Base-by-base conservation (phyloP, 2,113 vertebrate species). In the Corapipo altera region DNA sequence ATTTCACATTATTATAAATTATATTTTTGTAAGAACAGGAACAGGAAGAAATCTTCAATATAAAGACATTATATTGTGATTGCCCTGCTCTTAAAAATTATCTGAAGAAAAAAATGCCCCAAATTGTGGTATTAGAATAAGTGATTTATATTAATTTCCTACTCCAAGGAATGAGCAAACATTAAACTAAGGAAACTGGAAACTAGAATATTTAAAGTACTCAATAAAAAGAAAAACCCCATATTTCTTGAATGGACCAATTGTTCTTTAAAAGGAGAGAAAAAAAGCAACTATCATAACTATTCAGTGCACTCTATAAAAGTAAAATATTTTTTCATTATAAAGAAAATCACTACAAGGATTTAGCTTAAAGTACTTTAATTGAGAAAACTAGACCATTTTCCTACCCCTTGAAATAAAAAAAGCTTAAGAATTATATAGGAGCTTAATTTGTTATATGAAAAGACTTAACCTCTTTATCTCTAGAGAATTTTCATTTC, bases 91-190 rank as follows among this genome's bases (percentile, higher is more conserved):
- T 85, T 94, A 85, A 70, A 94, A 90, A 90, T 83, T 85, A 82
- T 43, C 44, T 39, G 30, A 89, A 54, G n/a, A 35, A 86, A 85
- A 90, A 85, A 46, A 69, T 57, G 23, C 10, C 32, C n/a, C 21
- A 70, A 94, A 59, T 58, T 89, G 30, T 79, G 67, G 20, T n/a
- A 84, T 4, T 73, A 33, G 46, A 76, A 66, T 62, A 91, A 88
- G 23, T 85, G 51, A 80, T 94, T 88, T 85, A 61, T 80, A 88
- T 88, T 96, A 62, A 90, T 95, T 96, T 94, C 84, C 79, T 94
- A 59, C 65, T 89, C 41, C 16, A 71, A 85, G 55, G 55, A 93
- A 91, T 22, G 27, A 93, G 39, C 30, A 94, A 94, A 77, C 55
- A 48, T 81, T 89, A 78, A 80, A 88, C 43, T 77, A 82, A 91